Evolutionary conservation across 92 coral and sea anemone species (phyloP), one percentile per base, ranked within the genome.

Genomic region (Siderastrea radians): DNA sequence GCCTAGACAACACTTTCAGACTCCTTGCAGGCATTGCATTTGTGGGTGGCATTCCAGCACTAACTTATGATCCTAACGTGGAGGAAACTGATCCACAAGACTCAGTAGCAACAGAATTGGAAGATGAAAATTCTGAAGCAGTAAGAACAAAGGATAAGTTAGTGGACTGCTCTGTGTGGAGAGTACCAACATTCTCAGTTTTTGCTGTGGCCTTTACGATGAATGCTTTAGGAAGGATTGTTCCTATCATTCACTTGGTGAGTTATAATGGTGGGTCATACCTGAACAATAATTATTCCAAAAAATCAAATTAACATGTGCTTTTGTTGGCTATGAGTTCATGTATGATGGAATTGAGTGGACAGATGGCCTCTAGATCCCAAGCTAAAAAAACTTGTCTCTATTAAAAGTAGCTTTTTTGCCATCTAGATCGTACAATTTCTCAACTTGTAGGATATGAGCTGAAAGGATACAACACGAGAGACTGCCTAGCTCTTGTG

Each of bases 161-260:
- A 48, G 83, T 78, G 71, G 83, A 78, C 71, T 78, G 83, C 15
- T 47, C 83, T 7, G 46, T 70, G 53, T 82, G 86, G 86, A 54
- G 44, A 70, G 58, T 70, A 4, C 86, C 86, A 3, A 13, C 86
- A 14, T 82, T 82, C 68, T 55, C 78, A 38, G 54, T 82, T 5
- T 69, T 69, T 69, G 76, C 78, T 2, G 15, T 82, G 60, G 78
- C 86, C 55, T 43, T 55, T 15, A 19, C 5, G 60, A 16, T 72
- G 55, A 61, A 59, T 4, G 13, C 47, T 3, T 58, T 72, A 9
- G 86, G 86, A 57, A 47, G 15, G 3, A 3, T 45, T 16, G 49
- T 51, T n/a, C 14, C 65, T 45, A 15, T n/a, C 7, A 15, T 58
- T 15, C 86, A 82, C 59, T 46, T 82, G 86, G 78, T 70, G 48